Evolutionary conservation across 1,140 invertebrate genomes (phyloP), one percentile per base, ranked within the genome.

Genomic region (Dreissena rostriformis): DNA sequence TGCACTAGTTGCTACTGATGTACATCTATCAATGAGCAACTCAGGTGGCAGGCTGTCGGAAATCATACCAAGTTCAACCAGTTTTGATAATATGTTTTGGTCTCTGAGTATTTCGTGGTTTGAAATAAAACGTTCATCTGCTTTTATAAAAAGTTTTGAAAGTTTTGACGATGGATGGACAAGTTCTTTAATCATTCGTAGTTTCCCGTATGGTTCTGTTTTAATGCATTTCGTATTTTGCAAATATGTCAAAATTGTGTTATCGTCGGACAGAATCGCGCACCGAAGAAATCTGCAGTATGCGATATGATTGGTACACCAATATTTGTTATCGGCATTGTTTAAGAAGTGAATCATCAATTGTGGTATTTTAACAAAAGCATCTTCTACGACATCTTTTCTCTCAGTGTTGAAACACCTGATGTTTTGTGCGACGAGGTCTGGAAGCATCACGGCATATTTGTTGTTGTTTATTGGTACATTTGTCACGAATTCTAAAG

Each of bases 1-100:
- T 26, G 63, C 73, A 68, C 82, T 22, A 11, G 29, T 39, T 51
- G 19, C 22, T 22, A 87, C 72, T 55, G 78, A 82, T 57, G 70
- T 52, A 51, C 82, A 82, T 68, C 88, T 81, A 52, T 87, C 74
- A 26, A 82, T 17, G 14, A 89, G 49, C 29, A 77, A 49, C 14
- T 83, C 28, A 28, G 53, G 61, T 19, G 71, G 29, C 28, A 89
- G 28, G 19, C 57, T 70, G 61, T 85, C 71, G 49, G 7, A 75
- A 51, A 72, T 73, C 88, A 89, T 89, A 5, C 86, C 86, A 15
- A 88, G 72, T 1, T 68, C 10, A 17, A 53, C 22, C 12, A 89
- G 53, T 26, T n/a, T 72, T 51, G 51, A n/a, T 11, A 86, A 49
- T 22, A 29, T 26, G 24, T 61, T 61, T 11, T 57, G n/a, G 15